phyloP scores from a whole-genome alignment of 2,888 invertebrate genomes.

The Melanchra persicariae region DNA sequence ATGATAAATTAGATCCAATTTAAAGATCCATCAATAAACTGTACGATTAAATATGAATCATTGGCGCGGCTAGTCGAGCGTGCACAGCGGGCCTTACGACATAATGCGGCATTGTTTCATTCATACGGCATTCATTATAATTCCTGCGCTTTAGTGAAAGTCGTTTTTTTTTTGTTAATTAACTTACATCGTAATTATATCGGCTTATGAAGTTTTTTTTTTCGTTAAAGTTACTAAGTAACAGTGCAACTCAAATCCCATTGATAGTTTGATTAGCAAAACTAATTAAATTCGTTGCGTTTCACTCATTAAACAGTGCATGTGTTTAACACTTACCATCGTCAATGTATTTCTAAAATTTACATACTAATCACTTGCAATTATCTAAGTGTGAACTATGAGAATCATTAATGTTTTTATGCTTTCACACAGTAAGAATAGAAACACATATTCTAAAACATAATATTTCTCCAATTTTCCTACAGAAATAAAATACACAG shows the following conservation, averaged over 20 bases:
- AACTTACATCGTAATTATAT: constrained; percentile 29
- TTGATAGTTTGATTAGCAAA: constrained; percentile 21
- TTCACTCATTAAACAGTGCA: constrained; percentile 24
- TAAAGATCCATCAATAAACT: constrained; percentile 27
- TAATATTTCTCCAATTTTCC: neutral
- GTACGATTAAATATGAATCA: constrained; percentile 20
- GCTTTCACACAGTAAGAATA: neutral
- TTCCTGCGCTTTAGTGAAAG: constrained; percentile 50
- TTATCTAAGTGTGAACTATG: neutral
- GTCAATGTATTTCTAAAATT: constrained; percentile 31
- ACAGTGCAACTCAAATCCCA: neutral
- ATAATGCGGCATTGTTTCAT: constrained; percentile 59
- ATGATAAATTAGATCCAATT: constrained; percentile 37
- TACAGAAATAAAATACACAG: neutral
- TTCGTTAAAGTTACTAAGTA: neutral
- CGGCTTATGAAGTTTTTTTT: neutral
- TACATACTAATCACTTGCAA: constrained; percentile 13
- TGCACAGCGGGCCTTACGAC: constrained; percentile 33
- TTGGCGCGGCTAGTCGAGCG: constrained; percentile 26
- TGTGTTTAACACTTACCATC: constrained; percentile 14
- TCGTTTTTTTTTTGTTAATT: constrained; percentile 44
- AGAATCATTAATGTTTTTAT: constrained; percentile 16
- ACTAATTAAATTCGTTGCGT: constrained; percentile 33
- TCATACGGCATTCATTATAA: constrained; percentile 56
- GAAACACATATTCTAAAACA: neutral